A percentile compares a stretch with the other conserved stretches of the same genome.
Conservation (phyloP, 2,888 invertebrate genomes). For the Meteorus colon region DNA sequence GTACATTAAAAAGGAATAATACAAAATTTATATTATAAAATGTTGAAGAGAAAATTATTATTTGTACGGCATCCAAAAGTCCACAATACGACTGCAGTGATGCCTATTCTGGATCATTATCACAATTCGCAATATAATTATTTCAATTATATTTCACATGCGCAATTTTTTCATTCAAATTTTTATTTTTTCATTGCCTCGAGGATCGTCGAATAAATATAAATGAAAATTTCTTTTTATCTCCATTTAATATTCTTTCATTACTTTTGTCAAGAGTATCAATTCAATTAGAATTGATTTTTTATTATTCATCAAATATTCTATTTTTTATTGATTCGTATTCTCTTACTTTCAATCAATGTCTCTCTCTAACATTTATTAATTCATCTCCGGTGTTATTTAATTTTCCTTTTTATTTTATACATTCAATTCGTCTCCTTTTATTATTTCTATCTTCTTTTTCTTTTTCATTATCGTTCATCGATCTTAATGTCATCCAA, state of each 20-base stretch:
- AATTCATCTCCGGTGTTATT: neutral
- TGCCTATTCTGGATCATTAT: constrained; percentile 73
- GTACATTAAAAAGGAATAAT: constrained; percentile 22
- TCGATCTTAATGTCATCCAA: constrained; percentile 46
- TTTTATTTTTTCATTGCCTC: constrained; percentile 9
- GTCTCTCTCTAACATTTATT: constrained; percentile 14
- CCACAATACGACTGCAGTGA: constrained; percentile 74
- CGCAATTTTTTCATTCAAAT: constrained; percentile 25
- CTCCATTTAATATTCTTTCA: constrained; percentile 37
- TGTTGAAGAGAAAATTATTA: constrained; percentile 47
- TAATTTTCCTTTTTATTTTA: neutral
- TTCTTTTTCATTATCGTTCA: constrained; percentile 37
- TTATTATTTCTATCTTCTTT: neutral
- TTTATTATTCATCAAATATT: constrained; percentile 30
- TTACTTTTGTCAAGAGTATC: neutral
- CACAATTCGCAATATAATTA: constrained; percentile 41
- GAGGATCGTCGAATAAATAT: constrained; percentile 5
- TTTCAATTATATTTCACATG: constrained; percentile 34
- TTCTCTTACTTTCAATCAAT: neutral
- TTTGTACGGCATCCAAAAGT: constrained; percentile 72
- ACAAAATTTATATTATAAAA: constrained; percentile 31
- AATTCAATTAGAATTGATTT: constrained; percentile 24
- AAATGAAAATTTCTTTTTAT: constrained; percentile 28
- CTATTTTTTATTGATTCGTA: constrained; percentile 12
- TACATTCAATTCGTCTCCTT: neutral